phyloP scores from a whole-genome alignment of 2,888 invertebrate species.

The Heliconius hortense region DNA sequence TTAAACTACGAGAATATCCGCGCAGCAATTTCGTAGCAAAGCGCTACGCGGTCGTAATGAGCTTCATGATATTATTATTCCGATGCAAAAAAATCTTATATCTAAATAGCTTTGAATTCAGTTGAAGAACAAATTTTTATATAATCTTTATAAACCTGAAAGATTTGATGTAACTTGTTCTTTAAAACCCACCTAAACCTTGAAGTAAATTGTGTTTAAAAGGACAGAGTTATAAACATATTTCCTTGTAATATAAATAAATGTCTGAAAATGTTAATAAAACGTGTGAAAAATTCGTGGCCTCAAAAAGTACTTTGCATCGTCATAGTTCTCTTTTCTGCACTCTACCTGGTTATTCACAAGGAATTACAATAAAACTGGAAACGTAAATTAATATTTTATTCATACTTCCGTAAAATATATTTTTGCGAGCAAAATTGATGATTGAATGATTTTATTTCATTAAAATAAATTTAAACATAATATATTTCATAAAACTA shows the following conservation, averaged over 20 bases:
- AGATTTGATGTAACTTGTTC: neutral
- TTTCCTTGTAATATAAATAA: neutral
- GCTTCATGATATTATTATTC: conserved; percentile 16
- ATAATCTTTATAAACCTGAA: neutral
- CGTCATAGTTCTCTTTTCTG: neutral
- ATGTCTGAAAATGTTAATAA: conserved; percentile 15
- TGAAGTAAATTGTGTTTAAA: neutral
- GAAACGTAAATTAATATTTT: neutral
- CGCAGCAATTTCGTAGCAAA: conserved; percentile 25
- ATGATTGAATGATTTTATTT: too few relatives aligned
- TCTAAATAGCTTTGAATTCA: conserved; percentile 12
- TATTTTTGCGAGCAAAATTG: too few relatives aligned
- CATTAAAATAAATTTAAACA: too few relatives aligned
- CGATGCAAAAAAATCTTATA: conserved; percentile 11
- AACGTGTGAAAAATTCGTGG: neutral
- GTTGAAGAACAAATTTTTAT: conserved; percentile 1
- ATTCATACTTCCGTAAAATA: neutral
- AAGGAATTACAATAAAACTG: neutral
- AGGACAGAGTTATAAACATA: neutral
- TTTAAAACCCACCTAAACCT: neutral
- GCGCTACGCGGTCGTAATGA: conserved; percentile 21
- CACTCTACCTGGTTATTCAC: neutral
- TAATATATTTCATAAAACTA: too few relatives aligned
- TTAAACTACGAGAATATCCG: conserved; percentile 1
- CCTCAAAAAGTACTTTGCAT: neutral